These are phyloP conservation scores for Eospalax fontanierii DNA, from an alignment of 2,797 vertebrate species.

Conservation along the genomic window DNA sequence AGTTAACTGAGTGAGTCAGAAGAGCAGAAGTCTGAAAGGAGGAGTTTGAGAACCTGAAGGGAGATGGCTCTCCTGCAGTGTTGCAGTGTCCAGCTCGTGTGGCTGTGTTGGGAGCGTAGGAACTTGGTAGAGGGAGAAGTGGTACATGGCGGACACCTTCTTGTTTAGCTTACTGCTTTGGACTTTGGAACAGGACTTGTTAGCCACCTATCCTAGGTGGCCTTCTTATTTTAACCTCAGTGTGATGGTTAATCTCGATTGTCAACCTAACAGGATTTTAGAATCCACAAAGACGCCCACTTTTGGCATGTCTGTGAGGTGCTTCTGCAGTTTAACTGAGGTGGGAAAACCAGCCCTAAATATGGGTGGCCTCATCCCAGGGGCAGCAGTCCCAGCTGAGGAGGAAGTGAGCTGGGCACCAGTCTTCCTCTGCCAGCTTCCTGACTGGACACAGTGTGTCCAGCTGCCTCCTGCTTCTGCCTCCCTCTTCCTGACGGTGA, in stretches of 20 bases:
- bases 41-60: fast-evolving
- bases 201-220: too few relatives aligned
- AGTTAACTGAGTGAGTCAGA: too few relatives aligned
- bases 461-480: background rate
- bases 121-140: background rate
- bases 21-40: too few relatives aligned
- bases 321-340: background rate
- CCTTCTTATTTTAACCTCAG: background rate
- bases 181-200: too few relatives aligned
- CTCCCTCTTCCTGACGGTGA: too few relatives aligned
- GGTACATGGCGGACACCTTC: fast-evolving
- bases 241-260: background rate
- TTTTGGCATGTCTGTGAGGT: background rate
- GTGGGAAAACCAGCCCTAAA: background rate
- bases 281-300: background rate
- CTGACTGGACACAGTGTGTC: too few relatives aligned
- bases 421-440: background rate
- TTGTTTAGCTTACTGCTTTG: background rate
- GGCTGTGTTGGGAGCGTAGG: fast-evolving
- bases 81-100: too few relatives aligned
- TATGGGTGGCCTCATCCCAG: background rate
- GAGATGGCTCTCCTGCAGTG: too few relatives aligned
- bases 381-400: background rate
- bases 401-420: background rate
- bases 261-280: background rate